Base-by-base conservation (phyloP, 2,113 vertebrate species). In the Myotis davidii region DNA sequence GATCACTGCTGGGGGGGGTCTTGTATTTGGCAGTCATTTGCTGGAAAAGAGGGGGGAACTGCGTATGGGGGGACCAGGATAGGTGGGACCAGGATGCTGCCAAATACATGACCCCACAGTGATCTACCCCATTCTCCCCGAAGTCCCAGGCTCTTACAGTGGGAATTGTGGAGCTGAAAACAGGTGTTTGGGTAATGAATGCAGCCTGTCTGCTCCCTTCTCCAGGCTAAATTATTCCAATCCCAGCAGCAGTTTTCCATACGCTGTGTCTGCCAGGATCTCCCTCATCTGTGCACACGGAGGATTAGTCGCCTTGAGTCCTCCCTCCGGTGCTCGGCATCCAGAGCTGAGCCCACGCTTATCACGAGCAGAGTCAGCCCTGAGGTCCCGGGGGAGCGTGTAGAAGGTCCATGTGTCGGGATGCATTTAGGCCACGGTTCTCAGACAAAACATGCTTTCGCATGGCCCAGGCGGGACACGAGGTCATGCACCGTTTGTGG, bases 161-260 rank as follows among this genome's bases (percentile, higher is more conserved):
- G 21, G 67, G 92, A 89, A 2, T 14, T 32, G 29, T 67, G 59
- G 18, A 59, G 48, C 92, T 74, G 69, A 88, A 90, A 77, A 73
- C 77, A 85, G 96, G 12, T 8, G 65, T 39, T 59, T 7, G 29
- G 88, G 83, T 74, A 16, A 76, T 56, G 76, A 83, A 42, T 42
- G 39, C 56, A 72, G 94, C 84, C 54, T 4, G 48, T 83, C 87
- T 87, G 61, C 86, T 70, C 72, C 74, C 90, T 74, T n/a, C 81
- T 92, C 42, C 3, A 1, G 37, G 50, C 42, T 48, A 8, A 39
- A 11, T 37, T 21, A 27, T 39, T 65, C 79, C 73, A n/a, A 4
- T 59, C 69, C 69, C 0, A 1, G 37, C 29, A 67, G 96, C 65
- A 52, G 59, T 72, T 84, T 65, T 72, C 81, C 85, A 42, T 20